Conservation (phyloP, 2,888 invertebrate species). For the Antheraea yamamai region DNA sequence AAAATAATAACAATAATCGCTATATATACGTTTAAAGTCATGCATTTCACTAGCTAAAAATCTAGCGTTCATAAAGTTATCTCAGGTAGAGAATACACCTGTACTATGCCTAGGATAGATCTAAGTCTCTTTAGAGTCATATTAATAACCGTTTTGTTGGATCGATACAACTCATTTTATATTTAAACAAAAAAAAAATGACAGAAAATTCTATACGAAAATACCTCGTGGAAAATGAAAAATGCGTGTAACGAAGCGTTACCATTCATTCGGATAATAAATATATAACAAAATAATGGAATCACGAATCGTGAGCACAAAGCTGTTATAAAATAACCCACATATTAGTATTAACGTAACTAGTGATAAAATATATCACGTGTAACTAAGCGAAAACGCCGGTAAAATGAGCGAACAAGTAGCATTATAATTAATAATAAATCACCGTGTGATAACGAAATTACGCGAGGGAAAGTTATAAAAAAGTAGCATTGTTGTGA, state of each 20-base stretch:
- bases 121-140: neutral
- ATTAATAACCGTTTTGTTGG: neutral
- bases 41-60: slow-evolving; percentile 66
- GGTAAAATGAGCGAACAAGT: no score
- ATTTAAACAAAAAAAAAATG: neutral
- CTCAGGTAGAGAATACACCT: slow-evolving; percentile 43
- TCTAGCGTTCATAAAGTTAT: slow-evolving; percentile 65
- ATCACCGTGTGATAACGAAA: no score
- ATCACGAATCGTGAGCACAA: neutral
- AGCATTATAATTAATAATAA: no score
- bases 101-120: slow-evolving; percentile 25
- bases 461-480: no score
- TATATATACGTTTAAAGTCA: slow-evolving; percentile 53
- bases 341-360: no score
- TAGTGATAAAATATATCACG: no score
- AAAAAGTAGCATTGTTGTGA: no score
- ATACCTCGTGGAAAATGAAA: neutral
- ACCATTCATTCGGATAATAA: neutral
- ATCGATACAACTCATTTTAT: neutral
- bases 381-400: no score
- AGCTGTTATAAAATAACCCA: neutral
- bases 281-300: neutral
- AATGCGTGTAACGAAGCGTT: neutral
- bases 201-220: neutral
- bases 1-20: slow-evolving; percentile 46